Percentiles rank a stretch among this genome's conserved stretches.
Evolutionary conservation across 2,888 invertebrate species (phyloP).

Genomic region (Yponomeuta plumbellus): DNA sequence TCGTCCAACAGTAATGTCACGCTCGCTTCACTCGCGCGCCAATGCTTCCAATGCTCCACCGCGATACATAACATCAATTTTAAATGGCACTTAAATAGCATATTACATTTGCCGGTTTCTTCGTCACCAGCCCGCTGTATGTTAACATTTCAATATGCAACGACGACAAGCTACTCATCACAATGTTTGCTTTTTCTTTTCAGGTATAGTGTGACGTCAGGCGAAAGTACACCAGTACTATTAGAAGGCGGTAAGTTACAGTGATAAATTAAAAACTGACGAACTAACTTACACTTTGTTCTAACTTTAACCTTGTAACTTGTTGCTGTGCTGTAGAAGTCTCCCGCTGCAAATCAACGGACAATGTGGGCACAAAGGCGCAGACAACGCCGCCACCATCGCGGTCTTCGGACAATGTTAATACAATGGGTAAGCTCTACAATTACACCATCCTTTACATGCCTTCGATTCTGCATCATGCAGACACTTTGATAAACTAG

Average conservation of each 20-base stretch:
- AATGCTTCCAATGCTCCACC: too few relatives aligned
- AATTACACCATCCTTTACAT: neutral
- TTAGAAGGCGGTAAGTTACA: constrained; percentile 62
- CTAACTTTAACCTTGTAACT: neutral
- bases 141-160: too few relatives aligned
- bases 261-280: neutral
- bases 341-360: constrained; percentile 69
- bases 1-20: constrained; percentile 7
- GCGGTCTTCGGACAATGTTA: constrained; percentile 67
- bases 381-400: constrained; percentile 66
- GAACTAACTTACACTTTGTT: too few relatives aligned
- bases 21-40: constrained; percentile 17
- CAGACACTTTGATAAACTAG: too few relatives aligned
- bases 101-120: too few relatives aligned
- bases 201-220: constrained; percentile 73
- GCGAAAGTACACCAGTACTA: constrained; percentile 71
- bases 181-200: constrained; percentile 23
- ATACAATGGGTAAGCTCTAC: constrained; percentile 58
- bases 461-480: neutral
- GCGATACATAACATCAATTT: too few relatives aligned
- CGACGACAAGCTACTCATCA: too few relatives aligned
- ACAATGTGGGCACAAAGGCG: constrained; percentile 56
- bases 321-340: constrained; percentile 45
- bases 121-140: too few relatives aligned
- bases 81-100: too few relatives aligned